A percentile compares a stretch with the other conserved stretches of the same genome.
These are phyloP conservation scores for Troides oblongomaculatus DNA, from an alignment of 2,888 invertebrate species.

Conservation along the genomic window DNA sequence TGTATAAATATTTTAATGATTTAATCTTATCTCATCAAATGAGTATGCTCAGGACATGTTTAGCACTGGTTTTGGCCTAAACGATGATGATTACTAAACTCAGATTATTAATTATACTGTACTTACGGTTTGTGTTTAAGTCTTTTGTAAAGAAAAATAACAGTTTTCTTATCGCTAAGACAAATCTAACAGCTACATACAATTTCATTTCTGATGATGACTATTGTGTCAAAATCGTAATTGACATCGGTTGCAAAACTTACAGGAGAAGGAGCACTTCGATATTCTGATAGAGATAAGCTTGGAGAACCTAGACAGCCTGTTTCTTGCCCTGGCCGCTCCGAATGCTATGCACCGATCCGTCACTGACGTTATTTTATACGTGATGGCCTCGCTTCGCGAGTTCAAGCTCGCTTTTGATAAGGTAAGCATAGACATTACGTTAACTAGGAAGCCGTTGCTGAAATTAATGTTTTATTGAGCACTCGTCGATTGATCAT, in stretches of 20 bases:
- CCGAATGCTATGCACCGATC: slow-evolving; percentile 76
- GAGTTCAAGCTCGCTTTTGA: slow-evolving; percentile 81
- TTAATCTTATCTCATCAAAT: too few species aligned
- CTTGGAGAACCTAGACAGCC: slow-evolving; percentile 78
- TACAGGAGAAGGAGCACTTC: slow-evolving; percentile 74
- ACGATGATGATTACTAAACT: too few species aligned
- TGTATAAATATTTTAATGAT: too few species aligned
- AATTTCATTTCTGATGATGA: too few species aligned
- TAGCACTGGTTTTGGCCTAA: too few species aligned
- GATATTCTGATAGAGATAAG: slow-evolving; percentile 82
- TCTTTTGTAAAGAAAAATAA: too few species aligned
- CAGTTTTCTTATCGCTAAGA: not conserved
- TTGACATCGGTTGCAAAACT: not conserved
- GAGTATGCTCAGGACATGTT: too few species aligned
- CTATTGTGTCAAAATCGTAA: too few species aligned
- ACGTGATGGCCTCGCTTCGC: slow-evolving; percentile 82
- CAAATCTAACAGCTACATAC: not conserved
- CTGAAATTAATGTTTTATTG: too few species aligned
- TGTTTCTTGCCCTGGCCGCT: slow-evolving; percentile 79
- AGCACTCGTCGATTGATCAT: not conserved
- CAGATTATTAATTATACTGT: too few species aligned
- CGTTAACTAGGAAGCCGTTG: too few species aligned
- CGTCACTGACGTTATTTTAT: slow-evolving; percentile 82
- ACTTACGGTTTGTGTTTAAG: too few species aligned
- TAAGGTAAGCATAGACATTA: slow-evolving; percentile 58